Evolutionary conservation across 1,140 invertebrate species (phyloP), one percentile per base, ranked within the genome.

Genomic region (Apolygus lucorum): DNA sequence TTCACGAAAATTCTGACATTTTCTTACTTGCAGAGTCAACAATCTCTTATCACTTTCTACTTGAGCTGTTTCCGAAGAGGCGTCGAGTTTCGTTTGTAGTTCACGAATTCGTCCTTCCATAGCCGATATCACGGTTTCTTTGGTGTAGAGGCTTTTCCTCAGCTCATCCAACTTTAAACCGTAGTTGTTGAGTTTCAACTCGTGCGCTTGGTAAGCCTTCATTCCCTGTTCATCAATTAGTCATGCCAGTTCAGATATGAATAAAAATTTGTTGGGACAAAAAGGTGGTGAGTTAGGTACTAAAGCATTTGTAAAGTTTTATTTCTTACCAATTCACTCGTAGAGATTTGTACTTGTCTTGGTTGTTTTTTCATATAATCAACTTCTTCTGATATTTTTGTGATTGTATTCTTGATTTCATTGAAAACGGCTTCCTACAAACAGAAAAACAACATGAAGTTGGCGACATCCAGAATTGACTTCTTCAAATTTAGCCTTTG

Each of bases 101-200:
- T 68, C 67, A 1, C 49, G 63, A 17, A 71, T 65, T 22, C 62
- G 49, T 13, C 24, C 21, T 64, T 68, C 63, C n/a, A 65, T 21
- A 11, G 63, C 29, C 25, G 67, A 28, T 1, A 68, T 49, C 4
- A 52, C 52, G 1, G 13, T 34, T 42, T 71, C 70, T 69, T 71
- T 71, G 34, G 68, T 59, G 22, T 26, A 28, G 8, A 71, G 42
- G 28, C 25, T 28, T 66, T 34, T 63, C 66, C 62, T 68, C n/a
- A 71, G 26, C 42, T 68, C 67, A 25, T 62, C 34, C 21, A 71
- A 63, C 24, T 68, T 67, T 0, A 64, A 22, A 28, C 63, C 70
- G 64, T 68, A 71, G n/a, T 28, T 63, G 22, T 34, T 63, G 1
- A 71, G 22, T 66, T 71, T 71, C 25, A 42, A 22, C 63, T 71